Base-by-base conservation (phyloP, 2,113 vertebrate genomes). In the Bombycilla garrulus region DNA sequence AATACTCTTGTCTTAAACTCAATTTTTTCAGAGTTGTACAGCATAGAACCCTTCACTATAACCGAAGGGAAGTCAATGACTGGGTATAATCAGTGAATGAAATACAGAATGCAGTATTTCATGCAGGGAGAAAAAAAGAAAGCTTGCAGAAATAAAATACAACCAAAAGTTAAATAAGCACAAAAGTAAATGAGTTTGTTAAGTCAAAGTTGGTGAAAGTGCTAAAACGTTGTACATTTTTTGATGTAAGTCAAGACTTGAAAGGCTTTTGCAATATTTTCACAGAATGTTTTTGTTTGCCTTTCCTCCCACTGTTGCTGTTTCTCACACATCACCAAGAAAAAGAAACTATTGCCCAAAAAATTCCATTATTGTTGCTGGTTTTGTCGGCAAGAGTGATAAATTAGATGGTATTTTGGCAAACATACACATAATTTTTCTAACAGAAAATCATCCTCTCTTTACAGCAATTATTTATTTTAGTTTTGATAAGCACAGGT, bases 1-100 rank as follows among this genome's bases (percentile, higher is more conserved):
- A 95, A 78, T n/a, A 81, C 56, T 88, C 60, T 96, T 97, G 90
- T 96, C 42, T 86, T 86, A 86, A 82, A 86, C 31, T 47, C 35
- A 60, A 29, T 38, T 83, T 90, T 86, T 91, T 69, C 57, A 78
- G 47, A 87, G 29, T 70, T 85, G 11, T 50, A 38, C 62, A 93
- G 76, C 25, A 40, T 48, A 73, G 72, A 92, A 74, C 44, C 20
- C 51, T 66, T 51, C 6, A 20, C 45, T 60, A 54, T 4, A 15
- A 91, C 35, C 18, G 6, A 87, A 91, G 36, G 79, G 45, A 89
- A 86, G 67, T 77, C 79, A 70, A 15, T 62, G 72, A 67, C 62
- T 42, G 33, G 36, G 24, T 44, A 70, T 45, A 51, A 60, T 56
- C 8, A 61, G 58, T 18, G 40, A 73, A 80, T 51, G 54, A 88